A percentile compares a stretch with the other conserved stretches of the same genome.
Conservation (phyloP, 2,888 invertebrate species). For the Aspidiotus rigidus region DNA sequence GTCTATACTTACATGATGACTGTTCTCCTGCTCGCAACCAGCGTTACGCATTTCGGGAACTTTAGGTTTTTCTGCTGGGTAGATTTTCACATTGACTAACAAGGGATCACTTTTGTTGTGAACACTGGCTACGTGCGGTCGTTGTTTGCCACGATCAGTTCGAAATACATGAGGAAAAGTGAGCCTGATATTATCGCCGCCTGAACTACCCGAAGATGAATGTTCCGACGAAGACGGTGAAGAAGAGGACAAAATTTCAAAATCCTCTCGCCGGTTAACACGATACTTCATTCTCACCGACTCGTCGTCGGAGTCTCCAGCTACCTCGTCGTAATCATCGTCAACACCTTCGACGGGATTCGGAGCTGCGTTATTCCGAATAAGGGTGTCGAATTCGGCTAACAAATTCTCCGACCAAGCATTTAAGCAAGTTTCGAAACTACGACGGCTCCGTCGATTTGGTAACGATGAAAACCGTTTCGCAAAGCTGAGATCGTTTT, state of each 20-base stretch:
- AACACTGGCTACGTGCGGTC: constrained; percentile 25
- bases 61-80: constrained; percentile 33
- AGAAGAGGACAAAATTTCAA: constrained; percentile 16
- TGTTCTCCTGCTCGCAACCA: constrained; percentile 3
- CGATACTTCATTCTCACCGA: constrained; percentile 21
- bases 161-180: constrained; percentile 16
- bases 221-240: constrained; percentile 35
- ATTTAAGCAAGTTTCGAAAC: constrained; percentile 35
- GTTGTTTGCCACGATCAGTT: constrained; percentile 12
- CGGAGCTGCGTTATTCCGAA: constrained; percentile 36
- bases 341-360: constrained; percentile 24
- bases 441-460: constrained; percentile 5
- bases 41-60: constrained; percentile 24
- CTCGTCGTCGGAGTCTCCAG: constrained; percentile 37
- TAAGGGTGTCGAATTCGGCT: constrained; percentile 40
- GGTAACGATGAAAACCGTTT: constrained; percentile 23
- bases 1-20: constrained; percentile 19
- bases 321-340: constrained; percentile 37
- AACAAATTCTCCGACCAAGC: constrained; percentile 40
- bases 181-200: constrained; percentile 24
- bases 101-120: constrained; percentile 25
- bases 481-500: constrained; percentile 25
- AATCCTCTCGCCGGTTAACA: constrained; percentile 21
- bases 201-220: constrained; percentile 27
- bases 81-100: constrained; percentile 25